These are phyloP conservation scores for Gadopsis marmoratus DNA, from an alignment of 2,797 vertebrate species.

Conservation along the genomic window DNA sequence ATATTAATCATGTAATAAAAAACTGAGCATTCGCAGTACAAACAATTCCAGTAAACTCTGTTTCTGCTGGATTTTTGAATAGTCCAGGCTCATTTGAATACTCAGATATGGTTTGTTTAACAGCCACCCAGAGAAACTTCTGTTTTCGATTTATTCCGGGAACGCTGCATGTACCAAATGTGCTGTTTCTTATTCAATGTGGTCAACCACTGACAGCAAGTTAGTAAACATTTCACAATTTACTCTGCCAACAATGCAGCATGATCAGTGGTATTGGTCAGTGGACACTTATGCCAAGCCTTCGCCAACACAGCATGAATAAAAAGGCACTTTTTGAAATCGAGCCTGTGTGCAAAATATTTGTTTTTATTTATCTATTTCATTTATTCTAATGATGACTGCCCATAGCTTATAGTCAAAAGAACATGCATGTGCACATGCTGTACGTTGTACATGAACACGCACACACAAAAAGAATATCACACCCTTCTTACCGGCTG, in stretches of 20 bases:
- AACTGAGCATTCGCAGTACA: constrained; percentile 15
- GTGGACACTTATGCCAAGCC: constrained; percentile 27
- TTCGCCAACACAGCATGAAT: constrained; percentile 33
- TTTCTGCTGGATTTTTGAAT: background rate
- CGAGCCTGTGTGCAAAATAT: constrained; percentile 18
- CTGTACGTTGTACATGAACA: background rate
- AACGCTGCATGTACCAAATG: constrained; percentile 34
- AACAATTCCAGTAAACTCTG: constrained; percentile 20
- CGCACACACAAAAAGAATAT: background rate
- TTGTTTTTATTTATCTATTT: constrained; percentile 10
- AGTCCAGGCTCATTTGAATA: constrained; percentile 23
- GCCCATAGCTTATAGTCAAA: background rate
- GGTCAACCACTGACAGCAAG: constrained; percentile 51
- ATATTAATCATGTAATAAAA: constrained; percentile 16
- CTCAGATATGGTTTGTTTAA: constrained; percentile 31
- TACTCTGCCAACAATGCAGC: constrained; percentile 38
- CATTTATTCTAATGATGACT: background rate
- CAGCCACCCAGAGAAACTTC: constrained; percentile 26
- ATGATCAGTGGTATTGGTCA: constrained; percentile 36
- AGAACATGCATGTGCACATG: background rate
- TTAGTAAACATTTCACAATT: constrained; percentile 60
- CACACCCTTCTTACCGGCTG: constrained; percentile 89
- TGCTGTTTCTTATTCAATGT: constrained; percentile 55
- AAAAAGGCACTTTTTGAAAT: constrained; percentile 28
- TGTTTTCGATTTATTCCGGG: constrained; percentile 45